Percentiles rank a stretch among this genome's conserved stretches.
Evolutionary conservation across 2,113 vertebrate genomes (phyloP).

Genomic region (Anseranas semipalmata): DNA sequence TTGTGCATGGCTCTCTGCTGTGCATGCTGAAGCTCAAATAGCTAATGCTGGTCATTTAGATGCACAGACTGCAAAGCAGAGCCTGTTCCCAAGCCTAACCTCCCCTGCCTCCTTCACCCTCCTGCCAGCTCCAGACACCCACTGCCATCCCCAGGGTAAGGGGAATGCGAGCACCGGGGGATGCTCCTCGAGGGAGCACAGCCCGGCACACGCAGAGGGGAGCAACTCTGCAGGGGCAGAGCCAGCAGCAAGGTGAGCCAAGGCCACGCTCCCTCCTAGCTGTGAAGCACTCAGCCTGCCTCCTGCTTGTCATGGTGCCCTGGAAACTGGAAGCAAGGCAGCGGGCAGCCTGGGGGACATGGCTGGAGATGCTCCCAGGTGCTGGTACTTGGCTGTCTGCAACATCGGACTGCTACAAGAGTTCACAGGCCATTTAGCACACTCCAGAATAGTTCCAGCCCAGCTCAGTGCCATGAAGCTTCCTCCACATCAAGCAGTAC

Average conservation of each 20-base stretch:
- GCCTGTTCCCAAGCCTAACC: not conserved
- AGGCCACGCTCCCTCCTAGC: accelerated
- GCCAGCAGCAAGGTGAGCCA: not conserved
- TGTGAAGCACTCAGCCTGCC: not conserved
- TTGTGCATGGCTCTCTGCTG: too few species aligned
- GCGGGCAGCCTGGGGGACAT: not conserved
- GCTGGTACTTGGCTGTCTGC: not conserved
- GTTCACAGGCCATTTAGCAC: not conserved
- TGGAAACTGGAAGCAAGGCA: not conserved
- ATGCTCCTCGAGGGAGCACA: not conserved
- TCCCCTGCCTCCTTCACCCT: not conserved
- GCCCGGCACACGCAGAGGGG: accelerated
- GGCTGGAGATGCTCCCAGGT: not conserved
- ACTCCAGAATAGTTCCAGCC: not conserved
- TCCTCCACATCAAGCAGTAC: not conserved
- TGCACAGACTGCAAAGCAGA: not conserved
- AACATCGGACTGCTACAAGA: not conserved
- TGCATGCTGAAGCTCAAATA: too few species aligned
- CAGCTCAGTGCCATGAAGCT: not conserved
- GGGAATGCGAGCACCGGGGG: not conserved
- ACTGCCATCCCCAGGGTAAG: not conserved
- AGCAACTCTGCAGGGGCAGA: not conserved
- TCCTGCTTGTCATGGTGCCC: not conserved
- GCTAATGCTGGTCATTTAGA: too few species aligned
- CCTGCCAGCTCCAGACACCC: not conserved